These are phyloP conservation scores for Cuniculus paca DNA, from an alignment of 2,797 vertebrate species.

Conservation along the genomic window DNA sequence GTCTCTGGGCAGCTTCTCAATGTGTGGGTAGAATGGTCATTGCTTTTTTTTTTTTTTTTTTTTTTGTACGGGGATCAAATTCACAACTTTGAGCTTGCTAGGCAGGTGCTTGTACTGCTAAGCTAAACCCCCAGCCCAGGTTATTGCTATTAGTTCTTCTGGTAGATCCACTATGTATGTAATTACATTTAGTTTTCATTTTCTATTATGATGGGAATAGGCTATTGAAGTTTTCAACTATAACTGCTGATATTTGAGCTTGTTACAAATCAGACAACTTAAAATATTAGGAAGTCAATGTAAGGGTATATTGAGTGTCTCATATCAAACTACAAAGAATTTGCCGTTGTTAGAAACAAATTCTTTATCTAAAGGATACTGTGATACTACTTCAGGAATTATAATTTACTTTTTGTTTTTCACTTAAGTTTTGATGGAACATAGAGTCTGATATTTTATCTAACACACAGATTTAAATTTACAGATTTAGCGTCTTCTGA, in stretches of 20 bases:
- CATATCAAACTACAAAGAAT: neutral
- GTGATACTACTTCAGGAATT: conserved; percentile 5
- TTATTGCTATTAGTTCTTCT: conserved; percentile 30
- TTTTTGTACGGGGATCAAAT: too few relatives aligned
- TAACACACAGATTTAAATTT: neutral
- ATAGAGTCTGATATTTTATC: conserved; percentile 37
- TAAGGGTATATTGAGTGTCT: neutral
- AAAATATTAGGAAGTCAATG: conserved; percentile 51
- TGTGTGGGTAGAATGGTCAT: neutral
- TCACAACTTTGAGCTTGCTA: too few relatives aligned
- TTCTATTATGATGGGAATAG: neutral
- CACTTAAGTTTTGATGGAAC: conserved; percentile 11
- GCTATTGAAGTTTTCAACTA: conserved; percentile 1
- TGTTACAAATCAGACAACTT: neutral
- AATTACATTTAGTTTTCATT: conserved; percentile 46
- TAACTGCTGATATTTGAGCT: neutral
- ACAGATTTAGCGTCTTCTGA: neutral
- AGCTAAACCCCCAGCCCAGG: too few relatives aligned
- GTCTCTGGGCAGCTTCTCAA: neutral
- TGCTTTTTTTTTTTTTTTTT: too few relatives aligned
- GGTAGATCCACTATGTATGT: neutral
- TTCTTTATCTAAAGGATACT: neutral
- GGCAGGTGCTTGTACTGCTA: too few relatives aligned
- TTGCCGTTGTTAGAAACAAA: neutral
- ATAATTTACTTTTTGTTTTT: conserved; percentile 45